Conservation (phyloP, 1,140 invertebrate species). For the Halesus radiatus region DNA sequence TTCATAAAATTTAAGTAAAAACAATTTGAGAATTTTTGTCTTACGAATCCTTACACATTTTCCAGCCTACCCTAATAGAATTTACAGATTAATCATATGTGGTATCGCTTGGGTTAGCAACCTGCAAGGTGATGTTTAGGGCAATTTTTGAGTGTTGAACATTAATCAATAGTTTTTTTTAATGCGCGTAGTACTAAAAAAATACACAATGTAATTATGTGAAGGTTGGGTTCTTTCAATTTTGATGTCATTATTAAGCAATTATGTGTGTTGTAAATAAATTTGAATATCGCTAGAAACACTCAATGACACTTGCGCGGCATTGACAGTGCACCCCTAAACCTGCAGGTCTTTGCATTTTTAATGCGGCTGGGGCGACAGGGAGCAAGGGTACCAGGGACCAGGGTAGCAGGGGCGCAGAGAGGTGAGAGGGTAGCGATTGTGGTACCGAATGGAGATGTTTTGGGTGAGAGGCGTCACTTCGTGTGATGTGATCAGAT, state of each 20-base stretch:
- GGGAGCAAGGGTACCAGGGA: not conserved
- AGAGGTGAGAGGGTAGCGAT: not conserved
- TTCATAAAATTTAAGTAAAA: too few relatives aligned
- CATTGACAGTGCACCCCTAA: slow-evolving; percentile 1
- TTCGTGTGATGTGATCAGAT: slow-evolving; percentile 61
- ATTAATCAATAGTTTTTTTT: too few relatives aligned
- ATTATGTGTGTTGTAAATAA: slow-evolving; percentile 21
- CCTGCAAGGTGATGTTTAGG: too few relatives aligned
- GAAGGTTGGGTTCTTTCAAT: too few relatives aligned
- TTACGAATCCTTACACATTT: too few relatives aligned
- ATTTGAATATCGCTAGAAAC: slow-evolving; percentile 19
- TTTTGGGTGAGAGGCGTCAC: slow-evolving; percentile 46
- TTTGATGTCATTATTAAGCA: slow-evolving; percentile 2
- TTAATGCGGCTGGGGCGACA: not conserved
- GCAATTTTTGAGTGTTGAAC: too few relatives aligned
- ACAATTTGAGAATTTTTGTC: too few relatives aligned
- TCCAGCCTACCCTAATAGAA: too few relatives aligned
- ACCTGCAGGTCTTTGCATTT: slow-evolving; percentile 41
- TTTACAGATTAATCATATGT: too few relatives aligned
- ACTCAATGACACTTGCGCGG: slow-evolving; percentile 32
- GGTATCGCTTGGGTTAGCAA: too few relatives aligned
- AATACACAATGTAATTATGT: too few relatives aligned
- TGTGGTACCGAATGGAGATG: slow-evolving; percentile 42
- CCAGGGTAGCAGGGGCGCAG: not conserved
- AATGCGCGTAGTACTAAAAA: too few relatives aligned